Evolutionary conservation across 2,113 vertebrate species (phyloP).

Genomic region (Myotis lucifugus): DNA sequence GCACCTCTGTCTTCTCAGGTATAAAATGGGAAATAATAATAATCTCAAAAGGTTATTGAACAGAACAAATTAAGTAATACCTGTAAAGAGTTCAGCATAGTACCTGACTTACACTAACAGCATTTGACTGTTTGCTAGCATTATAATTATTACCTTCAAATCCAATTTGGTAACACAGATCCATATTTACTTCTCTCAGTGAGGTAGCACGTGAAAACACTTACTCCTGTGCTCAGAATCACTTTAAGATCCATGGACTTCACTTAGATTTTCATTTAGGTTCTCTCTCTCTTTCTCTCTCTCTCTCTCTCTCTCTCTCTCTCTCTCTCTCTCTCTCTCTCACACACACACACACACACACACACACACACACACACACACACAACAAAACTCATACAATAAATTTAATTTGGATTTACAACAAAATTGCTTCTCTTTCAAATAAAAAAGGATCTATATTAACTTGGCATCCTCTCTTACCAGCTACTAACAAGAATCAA

Average conservation of each 20-base stretch:
- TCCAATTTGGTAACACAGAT: not conserved
- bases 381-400: not conserved
- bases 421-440: constrained; percentile 5
- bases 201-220: not conserved
- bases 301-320: not conserved
- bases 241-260: constrained; percentile 11
- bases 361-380: not conserved
- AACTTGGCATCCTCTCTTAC: not conserved
- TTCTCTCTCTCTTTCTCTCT: not conserved
- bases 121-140: not conserved
- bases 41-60: not conserved
- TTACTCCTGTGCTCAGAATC: not conserved
- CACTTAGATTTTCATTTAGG: not conserved
- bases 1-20: not conserved
- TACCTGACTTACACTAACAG: not conserved
- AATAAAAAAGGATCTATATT: not conserved
- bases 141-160: not conserved
- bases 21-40: not conserved
- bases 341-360: not conserved
- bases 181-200: not conserved
- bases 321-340: not conserved
- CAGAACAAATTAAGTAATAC: not conserved
- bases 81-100: not conserved
- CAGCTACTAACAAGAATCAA: not conserved
- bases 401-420: not conserved